Evolutionary conservation across 2,797 vertebrate genomes (phyloP).

Genomic region (Acanthornis magna): DNA sequence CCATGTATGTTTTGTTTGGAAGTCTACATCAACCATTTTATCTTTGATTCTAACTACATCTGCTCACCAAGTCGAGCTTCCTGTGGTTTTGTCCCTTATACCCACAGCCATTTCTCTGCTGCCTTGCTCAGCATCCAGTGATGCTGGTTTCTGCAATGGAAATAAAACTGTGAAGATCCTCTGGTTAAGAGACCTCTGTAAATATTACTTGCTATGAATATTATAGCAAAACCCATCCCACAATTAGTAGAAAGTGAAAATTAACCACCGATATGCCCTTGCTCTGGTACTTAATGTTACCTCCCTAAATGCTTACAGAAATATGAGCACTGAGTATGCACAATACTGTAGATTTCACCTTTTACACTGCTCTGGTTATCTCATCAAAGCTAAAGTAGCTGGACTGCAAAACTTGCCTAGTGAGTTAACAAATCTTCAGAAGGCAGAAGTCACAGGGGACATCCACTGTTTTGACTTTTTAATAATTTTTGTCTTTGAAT

Average conservation of each 20-base stretch:
- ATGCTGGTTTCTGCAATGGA: not conserved
- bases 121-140: not conserved
- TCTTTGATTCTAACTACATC: not conserved
- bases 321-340: not conserved
- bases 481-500: not conserved
- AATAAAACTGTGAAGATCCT: not conserved
- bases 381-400: not conserved
- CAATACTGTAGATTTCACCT: not conserved
- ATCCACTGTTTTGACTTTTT: not conserved
- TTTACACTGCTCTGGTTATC: not conserved
- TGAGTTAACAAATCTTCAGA: not conserved
- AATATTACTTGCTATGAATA: not conserved
- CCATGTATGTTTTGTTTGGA: not conserved
- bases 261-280: not conserved
- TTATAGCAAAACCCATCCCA: fast-evolving
- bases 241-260: not conserved
- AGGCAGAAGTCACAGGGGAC: not conserved
- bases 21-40: not conserved
- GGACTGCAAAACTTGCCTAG: not conserved
- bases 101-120: fast-evolving
- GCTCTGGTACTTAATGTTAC: not conserved
- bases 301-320: not conserved
- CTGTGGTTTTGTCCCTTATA: not conserved
- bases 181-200: not conserved
- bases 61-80: not conserved